phyloP scores from a whole-genome alignment of 2,888 invertebrate genomes.

The Tinea pellionella region DNA sequence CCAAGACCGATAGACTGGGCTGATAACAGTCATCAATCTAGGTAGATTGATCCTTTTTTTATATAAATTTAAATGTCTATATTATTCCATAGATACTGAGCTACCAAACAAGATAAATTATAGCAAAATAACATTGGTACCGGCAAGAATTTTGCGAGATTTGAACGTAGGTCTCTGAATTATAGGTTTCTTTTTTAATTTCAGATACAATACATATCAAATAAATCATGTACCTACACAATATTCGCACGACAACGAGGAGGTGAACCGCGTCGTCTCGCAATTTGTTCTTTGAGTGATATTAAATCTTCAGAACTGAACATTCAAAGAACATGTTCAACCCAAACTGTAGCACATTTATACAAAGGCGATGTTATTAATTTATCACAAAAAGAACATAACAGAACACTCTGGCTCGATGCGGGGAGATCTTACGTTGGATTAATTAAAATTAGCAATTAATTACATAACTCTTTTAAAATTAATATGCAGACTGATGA shows the following conservation, averaged over 20 bases:
- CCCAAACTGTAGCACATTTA: constrained; percentile 44
- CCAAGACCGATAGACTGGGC: no score
- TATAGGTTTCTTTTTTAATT: no score
- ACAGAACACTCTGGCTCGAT: constrained; percentile 45
- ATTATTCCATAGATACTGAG: no score
- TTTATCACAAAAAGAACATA: constrained; percentile 47
- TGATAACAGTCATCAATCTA: no score
- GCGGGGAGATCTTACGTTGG: constrained; percentile 53
- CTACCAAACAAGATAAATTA: no score
- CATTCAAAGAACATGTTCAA: constrained; percentile 50
- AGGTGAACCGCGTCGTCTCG: constrained; percentile 29
- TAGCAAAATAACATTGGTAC: no score
- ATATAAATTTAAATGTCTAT: no score
- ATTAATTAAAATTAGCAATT: constrained; percentile 40
- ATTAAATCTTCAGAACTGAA: constrained; percentile 31
- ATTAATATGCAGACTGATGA: no score
- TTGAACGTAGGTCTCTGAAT: no score
- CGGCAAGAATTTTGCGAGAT: no score
- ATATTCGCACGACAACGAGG: constrained; percentile 36
- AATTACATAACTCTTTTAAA: no score
- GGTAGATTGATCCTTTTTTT: no score
- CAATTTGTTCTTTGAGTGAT: constrained; percentile 47
- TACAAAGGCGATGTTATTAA: constrained; percentile 41
- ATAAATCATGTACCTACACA: constrained; percentile 49
- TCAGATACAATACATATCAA: constrained; percentile 51